Evolutionary conservation across 2,113 vertebrate genomes (phyloP), one percentile per base, ranked within the genome.

Genomic region (Sinosuthora webbiana): DNA sequence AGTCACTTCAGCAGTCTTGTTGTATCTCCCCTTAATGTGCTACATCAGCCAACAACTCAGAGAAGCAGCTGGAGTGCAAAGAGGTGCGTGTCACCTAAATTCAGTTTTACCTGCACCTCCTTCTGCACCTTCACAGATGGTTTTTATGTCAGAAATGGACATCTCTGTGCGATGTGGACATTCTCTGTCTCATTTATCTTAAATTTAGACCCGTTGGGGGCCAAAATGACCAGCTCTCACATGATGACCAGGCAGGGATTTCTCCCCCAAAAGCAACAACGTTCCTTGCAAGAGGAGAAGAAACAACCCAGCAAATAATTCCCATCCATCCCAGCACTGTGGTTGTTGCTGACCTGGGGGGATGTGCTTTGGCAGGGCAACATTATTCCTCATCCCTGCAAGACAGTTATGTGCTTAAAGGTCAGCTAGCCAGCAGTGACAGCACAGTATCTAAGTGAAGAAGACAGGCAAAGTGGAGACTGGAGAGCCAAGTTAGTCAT

Each of bases 341-440:
- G 2, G 56, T 6, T 37, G 41, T 77, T 62, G 83, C 78, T 78
- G 75, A 76, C 18, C 55, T 2, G 1, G 28, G n/a, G 24, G 31
- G 28, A 37, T 37, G 24, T 42, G 31, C 16, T 2, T 27, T 2
- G 5, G 57, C 62, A 64, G 35, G 8, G 25, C 64, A 64, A 39
- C 63, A 53, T 53, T 63, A 55, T 1, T 13, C 42, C 49, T 73
- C 53, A 37, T 50, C 60, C 50, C 42, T 35, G 30, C 21, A 53
- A 57, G 64, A 49, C 18, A 81, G 64, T 42, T n/a, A 30, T 0
- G 3, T 68, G 73, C 71, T 91, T 86, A 93, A 90, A 95, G 92
- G 83, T 86, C 89, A 94, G 25, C 67, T 49, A 70, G 78, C 28
- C 75, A 69, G 59, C n/a, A n/a, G n/a, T n/a, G n/a, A n/a, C n/a